Base-by-base conservation (phyloP, 2,113 vertebrate species). In the Alosa alosa region DNA sequence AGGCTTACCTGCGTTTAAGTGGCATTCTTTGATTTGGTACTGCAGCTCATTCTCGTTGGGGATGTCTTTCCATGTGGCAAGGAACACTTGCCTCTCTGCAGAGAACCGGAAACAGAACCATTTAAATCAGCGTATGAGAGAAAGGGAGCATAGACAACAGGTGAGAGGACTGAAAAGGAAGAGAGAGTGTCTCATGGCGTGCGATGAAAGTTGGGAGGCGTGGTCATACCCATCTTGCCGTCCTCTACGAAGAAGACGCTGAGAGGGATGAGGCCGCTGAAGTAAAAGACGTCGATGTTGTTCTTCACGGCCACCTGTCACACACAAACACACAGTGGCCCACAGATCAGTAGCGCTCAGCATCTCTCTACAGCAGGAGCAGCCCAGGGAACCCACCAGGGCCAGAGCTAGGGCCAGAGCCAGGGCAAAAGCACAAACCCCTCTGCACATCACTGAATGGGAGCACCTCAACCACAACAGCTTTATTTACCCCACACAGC, bases 231-330 rank as follows among this genome's bases (percentile, higher is more conserved):
- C 98, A 99, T 99, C 96, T 99, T 99, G 85, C 98, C 98, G 85
- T 99, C 98, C 93, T 99, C 98, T n/a, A 99, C 98, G 39, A 99
- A 99, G 92, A 99, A 98, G 86, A 99, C 94, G 6, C 96, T 98
- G 91, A 99, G 97, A 78, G 98, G 98, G 91, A 99, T 98, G 81
- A 99, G 96, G 86, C 98, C 98, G 91, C 98, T 99, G 95, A 98
- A 99, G 97, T 99, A 99, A 93, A 99, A 99, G 84, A 99, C 98
- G 46, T 99, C 98, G 0, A 99, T 99, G 94, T 92, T 99, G 96
- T 99, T 99, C 95, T 99, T 99, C 93, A 99, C 98, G 87, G 98
- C 98, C 94, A 99, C 98, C 98, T 99, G 95, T 55, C 41, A 90
- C 0, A 68, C 85, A 91, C 92, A 91, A 86, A 6, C 90, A 68